These are phyloP conservation scores for Clanis bilineata DNA, from an alignment of 2,888 invertebrate species.

Conservation along the genomic window DNA sequence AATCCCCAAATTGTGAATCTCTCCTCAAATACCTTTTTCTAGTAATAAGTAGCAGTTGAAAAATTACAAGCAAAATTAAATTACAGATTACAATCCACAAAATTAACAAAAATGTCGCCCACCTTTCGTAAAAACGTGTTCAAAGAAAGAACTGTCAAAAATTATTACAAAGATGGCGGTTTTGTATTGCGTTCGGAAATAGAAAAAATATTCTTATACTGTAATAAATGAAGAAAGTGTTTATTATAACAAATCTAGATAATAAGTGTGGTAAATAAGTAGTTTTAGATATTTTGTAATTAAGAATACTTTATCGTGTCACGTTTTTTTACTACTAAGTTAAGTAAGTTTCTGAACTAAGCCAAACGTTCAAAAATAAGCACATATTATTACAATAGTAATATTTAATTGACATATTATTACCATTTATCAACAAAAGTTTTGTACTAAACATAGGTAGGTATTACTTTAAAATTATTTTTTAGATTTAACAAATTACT, in stretches of 20 bases:
- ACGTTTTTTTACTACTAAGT: too few species aligned
- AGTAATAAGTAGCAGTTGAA: neutral
- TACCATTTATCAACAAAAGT: too few species aligned
- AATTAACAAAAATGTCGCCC: constrained; percentile 19
- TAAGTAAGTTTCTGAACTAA: neutral
- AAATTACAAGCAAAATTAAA: neutral
- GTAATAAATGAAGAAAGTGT: too few species aligned
- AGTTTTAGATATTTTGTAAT: too few species aligned
- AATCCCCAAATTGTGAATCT: neutral
- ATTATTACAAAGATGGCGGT: constrained; percentile 41
- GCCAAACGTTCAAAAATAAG: neutral
- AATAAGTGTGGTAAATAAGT: too few species aligned
- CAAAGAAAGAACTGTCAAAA: constrained; percentile 53
- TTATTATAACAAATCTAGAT: too few species aligned
- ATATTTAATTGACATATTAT: too few species aligned
- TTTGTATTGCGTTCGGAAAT: neutral
- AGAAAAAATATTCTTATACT: neutral
- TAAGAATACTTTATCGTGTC: too few species aligned
- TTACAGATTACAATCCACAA: neutral
- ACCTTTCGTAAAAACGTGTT: constrained; percentile 70
- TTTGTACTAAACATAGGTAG: too few species aligned
- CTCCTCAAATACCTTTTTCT: neutral
- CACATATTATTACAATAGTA: too few species aligned
- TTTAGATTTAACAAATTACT: neutral
- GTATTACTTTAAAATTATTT: neutral